These are phyloP conservation scores for Ophioderma brevispina DNA, from an alignment of 35 echinoderm and acorn worm species.

Conservation along the genomic window DNA sequence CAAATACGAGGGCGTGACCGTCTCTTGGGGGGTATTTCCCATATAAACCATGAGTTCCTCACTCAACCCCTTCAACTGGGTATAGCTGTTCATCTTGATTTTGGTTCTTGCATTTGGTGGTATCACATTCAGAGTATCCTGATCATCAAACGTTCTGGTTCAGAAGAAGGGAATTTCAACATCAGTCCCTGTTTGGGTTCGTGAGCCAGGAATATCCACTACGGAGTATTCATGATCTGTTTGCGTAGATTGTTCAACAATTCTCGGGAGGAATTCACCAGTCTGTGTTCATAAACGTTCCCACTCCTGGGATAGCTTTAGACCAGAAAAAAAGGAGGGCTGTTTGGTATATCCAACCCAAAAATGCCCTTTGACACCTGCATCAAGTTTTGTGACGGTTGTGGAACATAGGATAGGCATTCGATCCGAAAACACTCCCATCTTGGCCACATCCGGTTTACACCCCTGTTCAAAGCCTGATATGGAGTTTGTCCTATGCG, in stretches of 20 bases:
- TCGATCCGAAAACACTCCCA: conserved; percentile 44
- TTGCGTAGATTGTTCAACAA: background rate
- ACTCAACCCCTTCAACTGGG: too few species aligned
- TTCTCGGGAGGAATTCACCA: conserved; percentile 2
- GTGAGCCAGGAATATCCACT: background rate
- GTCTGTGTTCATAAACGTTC: conserved; percentile 26
- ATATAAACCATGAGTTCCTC: too few species aligned
- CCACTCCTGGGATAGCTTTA: conserved; percentile 43
- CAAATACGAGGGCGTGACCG: too few species aligned
- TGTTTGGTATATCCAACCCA: conserved; percentile 52
- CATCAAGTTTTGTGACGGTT: conserved; percentile 34
- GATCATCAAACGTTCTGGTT: too few species aligned
- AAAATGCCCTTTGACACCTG: conserved; percentile 53
- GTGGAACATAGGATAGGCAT: conserved; percentile 44
- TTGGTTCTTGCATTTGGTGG: too few species aligned
- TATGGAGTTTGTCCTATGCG: conserved; percentile 19
- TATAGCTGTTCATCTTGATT: too few species aligned
- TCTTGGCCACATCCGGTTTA: conserved; percentile 43
- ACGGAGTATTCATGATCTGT: background rate
- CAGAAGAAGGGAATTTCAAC: background rate
- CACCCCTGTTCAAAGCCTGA: conserved; percentile 29
- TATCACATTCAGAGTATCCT: too few species aligned
- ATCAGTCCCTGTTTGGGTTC: too few species aligned
- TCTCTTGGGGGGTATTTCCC: too few species aligned
- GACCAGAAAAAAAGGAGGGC: conserved; percentile 61